Evolutionary conservation across 2,888 invertebrate genomes (phyloP), one percentile per base, ranked within the genome.

Genomic region (Melanchra persicariae): DNA sequence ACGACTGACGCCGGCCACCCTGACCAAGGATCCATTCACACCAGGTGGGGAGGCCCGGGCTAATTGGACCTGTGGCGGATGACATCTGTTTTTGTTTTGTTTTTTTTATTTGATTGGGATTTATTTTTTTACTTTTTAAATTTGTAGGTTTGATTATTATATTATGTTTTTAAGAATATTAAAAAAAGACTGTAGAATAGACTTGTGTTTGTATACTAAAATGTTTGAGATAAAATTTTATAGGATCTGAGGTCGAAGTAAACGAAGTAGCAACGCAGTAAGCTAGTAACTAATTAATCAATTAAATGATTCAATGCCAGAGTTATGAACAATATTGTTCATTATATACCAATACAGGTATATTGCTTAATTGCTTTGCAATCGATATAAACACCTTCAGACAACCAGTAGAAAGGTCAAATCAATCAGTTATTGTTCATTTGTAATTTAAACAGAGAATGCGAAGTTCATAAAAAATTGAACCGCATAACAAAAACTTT

Each of bases 1-100:
- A 91, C 92, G 95, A 95, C 94, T 92, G 93, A 95, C 95, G 94
- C 92, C 88, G 95, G 95, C 96, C 96, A 95, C 95, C 96, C 95
- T 89, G 94, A 87, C 89, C 93, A 91, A 87, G 89, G 91, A 91
- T 91, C 93, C 95, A 95, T 95, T 95, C 95, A 95, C 94, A 93
- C 91, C 87, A 87, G 76, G 70, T 71, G 92, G 85, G 95, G 90
- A 90, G 76, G 52, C 22, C 58, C 75, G 93, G 92, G 79, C 49
- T 70, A 82, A 77, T 72, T 79, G 83, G 82, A 80, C 55, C 40
- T 24, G 59, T 61, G 52, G 65, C 40, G 45, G 49, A 49, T 74
- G 79, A 75, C 61, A 82, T 74, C 69, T 85, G 66, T 70, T 84
- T 74, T 70, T 69, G 52, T 74, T 55, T 40, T 43, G 24, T 43